Base-by-base conservation (phyloP, 2,888 invertebrate genomes). In the Hypercompe scribonia region DNA sequence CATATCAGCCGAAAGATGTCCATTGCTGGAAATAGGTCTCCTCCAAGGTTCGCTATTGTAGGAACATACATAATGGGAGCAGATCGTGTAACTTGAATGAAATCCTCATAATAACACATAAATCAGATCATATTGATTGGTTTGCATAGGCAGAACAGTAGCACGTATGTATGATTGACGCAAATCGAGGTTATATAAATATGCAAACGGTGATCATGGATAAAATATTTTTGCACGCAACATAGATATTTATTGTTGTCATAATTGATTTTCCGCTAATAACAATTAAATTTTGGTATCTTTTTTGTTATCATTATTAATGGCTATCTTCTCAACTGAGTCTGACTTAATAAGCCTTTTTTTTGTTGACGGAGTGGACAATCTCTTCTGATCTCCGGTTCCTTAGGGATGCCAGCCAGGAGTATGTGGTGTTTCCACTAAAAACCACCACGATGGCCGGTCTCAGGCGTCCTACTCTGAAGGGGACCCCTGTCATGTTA, bases 131-230 rank as follows among this genome's bases (percentile, higher is more conserved):
- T 82, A 84, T 82, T 77, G 83, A 84, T 84, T 84, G 78, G 70
- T 76, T 74, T 72, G 74, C 67, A 50, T 77, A 70, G 69, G 72
- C 64, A 76, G 77, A 63, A 74, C n/a, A n/a, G n/a, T n/a, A n/a
- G n/a, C n/a, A n/a, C 21, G 54, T 39, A 76, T 79, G 81, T 68
- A 75, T 78, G 78, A 82, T 77, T 75, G 83, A 80, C 69, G 73
- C 67, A 75, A 84, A 82, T 74, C 64, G 75, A 84, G 76, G 84
- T 75, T 84, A 50, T 77, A 84, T 78, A 84, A 84, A 84, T 84
- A 82, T 82, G 75, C 78, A 73, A 74, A 68, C 68, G 74, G 76
- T 77, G 74, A 79, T 73, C 76, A 76, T 76, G 33, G 63, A 71
- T 65, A 68, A 72, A 76, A 78, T 71, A 65, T 63, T 76, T 54